A percentile compares a stretch with the other conserved stretches of the same genome.
Evolutionary conservation across 2,797 vertebrate genomes (phyloP).

Genomic region (Epinephelus awoara): DNA sequence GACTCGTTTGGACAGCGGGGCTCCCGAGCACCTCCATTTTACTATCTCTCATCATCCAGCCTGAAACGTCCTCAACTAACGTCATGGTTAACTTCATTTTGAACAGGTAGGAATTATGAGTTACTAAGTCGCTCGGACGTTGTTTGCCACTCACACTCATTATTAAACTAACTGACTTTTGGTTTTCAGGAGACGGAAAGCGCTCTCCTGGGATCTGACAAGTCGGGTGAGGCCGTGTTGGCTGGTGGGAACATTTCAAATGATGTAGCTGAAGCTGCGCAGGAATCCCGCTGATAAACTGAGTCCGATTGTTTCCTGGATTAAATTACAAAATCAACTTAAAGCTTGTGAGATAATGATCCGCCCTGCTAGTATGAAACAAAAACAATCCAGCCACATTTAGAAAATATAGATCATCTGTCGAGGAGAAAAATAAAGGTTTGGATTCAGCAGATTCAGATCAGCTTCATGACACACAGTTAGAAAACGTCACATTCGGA

Average conservation of each 20-base stretch:
- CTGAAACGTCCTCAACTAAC: neutral
- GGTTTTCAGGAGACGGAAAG: no score
- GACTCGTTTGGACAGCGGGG: neutral
- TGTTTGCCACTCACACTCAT: no score
- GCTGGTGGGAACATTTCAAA: no score
- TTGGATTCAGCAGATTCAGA: constrained; percentile 23
- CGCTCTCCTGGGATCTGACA: no score
- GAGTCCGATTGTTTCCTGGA: no score
- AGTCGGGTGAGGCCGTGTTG: no score
- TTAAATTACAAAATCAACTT: no score
- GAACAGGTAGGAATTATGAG: no score
- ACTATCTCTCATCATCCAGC: neutral
- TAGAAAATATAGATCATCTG: constrained; percentile 55
- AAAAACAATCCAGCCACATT: no score
- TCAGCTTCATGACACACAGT: constrained; percentile 1
- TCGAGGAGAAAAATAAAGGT: constrained; percentile 40
- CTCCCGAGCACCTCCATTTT: neutral
- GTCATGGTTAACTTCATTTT: neutral
- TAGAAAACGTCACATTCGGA: constrained; percentile 27
- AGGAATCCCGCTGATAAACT: neutral
- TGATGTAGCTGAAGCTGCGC: neutral
- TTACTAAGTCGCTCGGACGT: no score
- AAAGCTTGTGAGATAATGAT: constrained; percentile 10
- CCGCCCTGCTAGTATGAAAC: no score
- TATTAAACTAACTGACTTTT: no score